These are phyloP conservation scores for Hippotragus niger DNA, from an alignment of 2,113 vertebrate genomes.

Conservation along the genomic window DNA sequence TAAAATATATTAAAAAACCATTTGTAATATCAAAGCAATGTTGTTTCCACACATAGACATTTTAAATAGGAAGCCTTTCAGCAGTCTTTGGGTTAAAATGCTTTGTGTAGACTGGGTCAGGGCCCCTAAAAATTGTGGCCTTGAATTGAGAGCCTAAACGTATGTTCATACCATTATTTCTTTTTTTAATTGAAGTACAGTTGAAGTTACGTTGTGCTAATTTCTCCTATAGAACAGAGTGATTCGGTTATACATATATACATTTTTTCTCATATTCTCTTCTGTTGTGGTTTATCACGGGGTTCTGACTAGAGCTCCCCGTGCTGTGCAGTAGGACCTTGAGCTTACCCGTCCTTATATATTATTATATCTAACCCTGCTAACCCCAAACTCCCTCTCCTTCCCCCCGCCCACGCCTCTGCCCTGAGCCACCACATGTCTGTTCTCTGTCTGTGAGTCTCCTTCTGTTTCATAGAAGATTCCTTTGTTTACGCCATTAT, in stretches of 20 bases:
- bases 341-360: not conserved
- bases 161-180: not conserved
- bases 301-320: not conserved
- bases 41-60: not conserved
- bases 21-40: not conserved
- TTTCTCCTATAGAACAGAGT: not conserved
- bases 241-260: not conserved
- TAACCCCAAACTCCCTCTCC: not conserved
- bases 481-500: not conserved
- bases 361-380: rapidly evolving
- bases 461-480: not conserved
- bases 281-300: not conserved
- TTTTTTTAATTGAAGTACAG: not conserved
- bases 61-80: not conserved
- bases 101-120: not conserved
- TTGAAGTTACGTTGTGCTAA: not conserved
- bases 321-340: not conserved
- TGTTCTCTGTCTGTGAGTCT: not conserved
- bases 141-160: not conserved
- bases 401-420: rapidly evolving
- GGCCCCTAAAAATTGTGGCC: not conserved
- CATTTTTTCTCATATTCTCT: no score
- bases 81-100: not conserved
- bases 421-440: not conserved
- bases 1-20: not conserved